Conservation (phyloP, 2,113 vertebrate species). For the Morone chrysops region DNA sequence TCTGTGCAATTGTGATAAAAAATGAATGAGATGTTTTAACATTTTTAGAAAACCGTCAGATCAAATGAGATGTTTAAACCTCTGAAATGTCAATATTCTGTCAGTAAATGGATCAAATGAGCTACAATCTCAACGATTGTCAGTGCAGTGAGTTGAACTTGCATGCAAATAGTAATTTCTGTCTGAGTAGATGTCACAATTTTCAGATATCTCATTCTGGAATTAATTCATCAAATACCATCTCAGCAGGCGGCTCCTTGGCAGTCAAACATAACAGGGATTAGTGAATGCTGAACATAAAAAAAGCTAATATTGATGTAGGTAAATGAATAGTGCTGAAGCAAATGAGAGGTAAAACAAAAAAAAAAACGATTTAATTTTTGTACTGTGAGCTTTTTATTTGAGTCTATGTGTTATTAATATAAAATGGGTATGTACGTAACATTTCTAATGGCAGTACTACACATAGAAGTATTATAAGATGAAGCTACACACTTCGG, state of each 20-base stretch:
- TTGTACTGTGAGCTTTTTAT: background rate
- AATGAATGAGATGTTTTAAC: background rate
- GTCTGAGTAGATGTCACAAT: slow-evolving; percentile 3
- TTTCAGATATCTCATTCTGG: background rate
- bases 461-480: background rate
- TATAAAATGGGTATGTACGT: background rate
- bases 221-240: slow-evolving; percentile 6
- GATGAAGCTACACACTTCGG: background rate
- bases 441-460: slow-evolving; percentile 2
- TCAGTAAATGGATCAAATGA: background rate
- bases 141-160: background rate
- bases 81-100: background rate
- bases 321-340: background rate
- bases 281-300: background rate
- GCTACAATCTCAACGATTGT: background rate
- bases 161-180: background rate
- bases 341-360: background rate
- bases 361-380: background rate
- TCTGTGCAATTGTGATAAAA: too few relatives aligned
- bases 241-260: slow-evolving; percentile 10
- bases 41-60: background rate
- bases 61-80: background rate
- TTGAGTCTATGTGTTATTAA: background rate
- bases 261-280: slow-evolving; percentile 14
- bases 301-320: background rate